A percentile compares a stretch with the other conserved stretches of the same genome.
These are phyloP conservation scores for Drosophila neutralis DNA, from an alignment of 2,888 invertebrate genomes.

Conservation along the genomic window DNA sequence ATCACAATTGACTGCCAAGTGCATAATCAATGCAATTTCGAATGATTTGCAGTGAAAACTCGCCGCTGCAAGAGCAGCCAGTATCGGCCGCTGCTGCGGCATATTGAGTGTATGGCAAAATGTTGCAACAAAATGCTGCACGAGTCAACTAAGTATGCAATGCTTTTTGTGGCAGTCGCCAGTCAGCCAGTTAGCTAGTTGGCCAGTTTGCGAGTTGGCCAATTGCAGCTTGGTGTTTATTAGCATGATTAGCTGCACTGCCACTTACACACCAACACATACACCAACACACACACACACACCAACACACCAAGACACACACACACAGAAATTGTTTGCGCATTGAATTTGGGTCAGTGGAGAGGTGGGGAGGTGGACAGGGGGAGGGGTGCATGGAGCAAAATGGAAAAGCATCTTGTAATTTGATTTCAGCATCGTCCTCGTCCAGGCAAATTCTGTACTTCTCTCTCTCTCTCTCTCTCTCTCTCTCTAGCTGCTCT, in stretches of 20 bases:
- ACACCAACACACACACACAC: constrained; percentile 15
- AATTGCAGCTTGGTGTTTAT: constrained; percentile 74
- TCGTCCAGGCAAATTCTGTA: constrained; percentile 46
- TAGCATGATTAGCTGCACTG: constrained; percentile 74
- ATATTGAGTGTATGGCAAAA: constrained; percentile 47
- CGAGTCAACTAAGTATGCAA: constrained; percentile 61
- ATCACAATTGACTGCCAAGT: constrained; percentile 78
- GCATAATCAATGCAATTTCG: constrained; percentile 77
- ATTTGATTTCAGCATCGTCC: constrained; percentile 70
- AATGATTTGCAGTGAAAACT: constrained; percentile 56
- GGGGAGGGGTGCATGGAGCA: constrained; percentile 14
- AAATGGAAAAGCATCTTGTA: constrained; percentile 69
- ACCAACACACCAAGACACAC: neutral
- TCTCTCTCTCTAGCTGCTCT: neutral
- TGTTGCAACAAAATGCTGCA: constrained; percentile 24
- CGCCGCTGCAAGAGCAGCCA: constrained; percentile 13
- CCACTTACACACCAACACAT: constrained; percentile 17
- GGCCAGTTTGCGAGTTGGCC: constrained; percentile 37
- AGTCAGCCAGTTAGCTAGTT: constrained; percentile 13
- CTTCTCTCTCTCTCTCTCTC: neutral
- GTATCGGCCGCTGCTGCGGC: neutral
- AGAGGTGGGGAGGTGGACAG: neutral
- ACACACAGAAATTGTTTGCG: constrained; percentile 65
- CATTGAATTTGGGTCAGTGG: constrained; percentile 68
- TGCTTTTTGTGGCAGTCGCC: constrained; percentile 58